phyloP scores from a whole-genome alignment of 2,113 vertebrate species.

The Gobiocypris rarus region DNA sequence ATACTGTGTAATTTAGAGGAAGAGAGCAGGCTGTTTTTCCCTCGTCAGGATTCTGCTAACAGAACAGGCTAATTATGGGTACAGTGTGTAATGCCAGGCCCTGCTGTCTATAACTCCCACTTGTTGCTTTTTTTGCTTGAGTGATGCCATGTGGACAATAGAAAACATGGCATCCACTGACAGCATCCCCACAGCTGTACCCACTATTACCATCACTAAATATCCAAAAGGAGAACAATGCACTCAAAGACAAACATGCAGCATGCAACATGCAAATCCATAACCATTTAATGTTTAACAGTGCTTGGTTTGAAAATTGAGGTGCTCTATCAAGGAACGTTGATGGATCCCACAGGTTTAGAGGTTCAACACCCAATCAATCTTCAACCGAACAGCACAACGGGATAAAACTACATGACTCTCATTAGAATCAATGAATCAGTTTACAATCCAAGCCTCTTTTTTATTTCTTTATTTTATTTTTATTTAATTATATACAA shows the following conservation, averaged over 20 bases:
- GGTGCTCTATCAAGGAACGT: background rate
- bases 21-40: constrained; percentile 42
- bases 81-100: constrained; percentile 39
- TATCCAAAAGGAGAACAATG: background rate
- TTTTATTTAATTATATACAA: too few species aligned
- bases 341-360: background rate
- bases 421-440: background rate
- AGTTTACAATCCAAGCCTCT: too few species aligned
- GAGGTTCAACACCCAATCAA: background rate
- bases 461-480: too few species aligned
- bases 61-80: constrained; percentile 52
- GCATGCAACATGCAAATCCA: background rate
- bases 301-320: background rate
- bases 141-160: constrained; percentile 47
- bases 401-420: background rate
- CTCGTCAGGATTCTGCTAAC: constrained; percentile 47
- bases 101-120: constrained; percentile 44
- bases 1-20: constrained; percentile 53
- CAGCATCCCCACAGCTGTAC: constrained; percentile 43
- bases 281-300: background rate
- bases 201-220: constrained; percentile 26
- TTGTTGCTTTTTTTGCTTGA: constrained; percentile 56
- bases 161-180: constrained; percentile 20
- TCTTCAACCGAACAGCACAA: background rate
- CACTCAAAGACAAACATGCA: background rate